phyloP scores from a whole-genome alignment of 2,888 invertebrate species.

The Merodon equestris region DNA sequence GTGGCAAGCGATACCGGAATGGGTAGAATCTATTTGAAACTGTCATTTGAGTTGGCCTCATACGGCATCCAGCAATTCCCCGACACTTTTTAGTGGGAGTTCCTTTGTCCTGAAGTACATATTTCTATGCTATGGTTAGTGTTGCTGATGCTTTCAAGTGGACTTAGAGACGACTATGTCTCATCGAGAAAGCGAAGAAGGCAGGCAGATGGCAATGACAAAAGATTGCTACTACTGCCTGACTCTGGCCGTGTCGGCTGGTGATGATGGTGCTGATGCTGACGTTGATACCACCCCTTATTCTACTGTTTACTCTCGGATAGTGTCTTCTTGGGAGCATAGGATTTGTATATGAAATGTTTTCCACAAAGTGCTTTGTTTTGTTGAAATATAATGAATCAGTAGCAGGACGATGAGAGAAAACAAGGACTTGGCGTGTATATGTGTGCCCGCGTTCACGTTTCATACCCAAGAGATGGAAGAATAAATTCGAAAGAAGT shows the following conservation, averaged over 20 bases:
- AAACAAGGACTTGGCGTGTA: neutral
- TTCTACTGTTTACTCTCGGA: conserved; percentile 6
- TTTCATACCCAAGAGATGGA: too few species aligned
- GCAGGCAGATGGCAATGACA: neutral
- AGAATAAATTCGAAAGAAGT: neutral
- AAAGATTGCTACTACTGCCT: neutral
- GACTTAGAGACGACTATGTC: conserved; percentile 8
- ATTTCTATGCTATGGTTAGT: conserved; percentile 34
- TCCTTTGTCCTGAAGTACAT: conserved; percentile 21
- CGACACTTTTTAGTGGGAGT: conserved; percentile 41
- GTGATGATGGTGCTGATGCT: conserved; percentile 11
- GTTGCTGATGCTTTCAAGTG: conserved; percentile 61
- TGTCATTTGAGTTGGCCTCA: conserved; percentile 49
- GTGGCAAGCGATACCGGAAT: conserved; percentile 17
- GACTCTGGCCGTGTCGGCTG: conserved; percentile 6
- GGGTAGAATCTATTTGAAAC: conserved; percentile 55
- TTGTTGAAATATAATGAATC: conserved; percentile 54
- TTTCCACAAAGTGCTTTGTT: conserved; percentile 50
- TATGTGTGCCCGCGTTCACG: too few species aligned
- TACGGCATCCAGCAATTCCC: conserved; percentile 12
- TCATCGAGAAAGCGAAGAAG: neutral
- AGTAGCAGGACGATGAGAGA: neutral
- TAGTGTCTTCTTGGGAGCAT: conserved; percentile 11
- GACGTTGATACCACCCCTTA: too few species aligned
- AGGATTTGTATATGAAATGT: conserved; percentile 25